These are phyloP conservation scores for Siniperca chuatsi DNA, from an alignment of 2,113 vertebrate species.

Conservation along the genomic window DNA sequence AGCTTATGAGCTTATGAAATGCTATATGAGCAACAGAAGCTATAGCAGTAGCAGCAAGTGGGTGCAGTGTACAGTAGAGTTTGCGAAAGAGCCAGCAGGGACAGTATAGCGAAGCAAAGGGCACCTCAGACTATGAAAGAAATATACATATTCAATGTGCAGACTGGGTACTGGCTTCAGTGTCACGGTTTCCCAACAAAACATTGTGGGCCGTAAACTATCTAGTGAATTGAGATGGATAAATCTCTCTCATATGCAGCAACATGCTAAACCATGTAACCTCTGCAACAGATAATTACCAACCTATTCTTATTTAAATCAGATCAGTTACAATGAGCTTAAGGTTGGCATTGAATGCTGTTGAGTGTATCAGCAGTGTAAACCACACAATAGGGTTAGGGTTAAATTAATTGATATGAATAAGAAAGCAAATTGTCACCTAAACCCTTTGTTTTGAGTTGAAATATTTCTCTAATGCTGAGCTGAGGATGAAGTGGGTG, in stretches of 20 bases:
- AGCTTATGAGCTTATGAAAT: constrained; percentile 2
- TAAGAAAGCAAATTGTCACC: neutral
- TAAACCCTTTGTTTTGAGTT: neutral
- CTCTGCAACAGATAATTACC: neutral
- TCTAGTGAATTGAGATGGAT: neutral
- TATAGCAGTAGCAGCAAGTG: neutral
- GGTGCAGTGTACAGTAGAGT: neutral
- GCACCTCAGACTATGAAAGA: neutral
- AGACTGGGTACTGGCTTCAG: neutral
- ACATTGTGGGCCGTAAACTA: neutral
- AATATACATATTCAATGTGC: neutral
- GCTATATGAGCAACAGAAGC: neutral
- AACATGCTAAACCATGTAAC: neutral
- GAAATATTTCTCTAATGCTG: neutral
- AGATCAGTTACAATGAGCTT: neutral
- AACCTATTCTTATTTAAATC: neutral
- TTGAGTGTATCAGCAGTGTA: neutral
- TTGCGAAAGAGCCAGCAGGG: neutral
- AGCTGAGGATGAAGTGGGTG: neutral
- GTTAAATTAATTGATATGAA: neutral
- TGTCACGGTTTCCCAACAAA: neutral
- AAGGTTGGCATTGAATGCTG: neutral
- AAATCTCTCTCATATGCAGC: too few relatives aligned
- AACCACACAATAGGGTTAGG: neutral
- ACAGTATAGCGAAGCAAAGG: neutral